Evolutionary conservation across 30 jellyfish, hydroid and myxozoan species (phyloP).

Genomic region (Mastigias papua): DNA sequence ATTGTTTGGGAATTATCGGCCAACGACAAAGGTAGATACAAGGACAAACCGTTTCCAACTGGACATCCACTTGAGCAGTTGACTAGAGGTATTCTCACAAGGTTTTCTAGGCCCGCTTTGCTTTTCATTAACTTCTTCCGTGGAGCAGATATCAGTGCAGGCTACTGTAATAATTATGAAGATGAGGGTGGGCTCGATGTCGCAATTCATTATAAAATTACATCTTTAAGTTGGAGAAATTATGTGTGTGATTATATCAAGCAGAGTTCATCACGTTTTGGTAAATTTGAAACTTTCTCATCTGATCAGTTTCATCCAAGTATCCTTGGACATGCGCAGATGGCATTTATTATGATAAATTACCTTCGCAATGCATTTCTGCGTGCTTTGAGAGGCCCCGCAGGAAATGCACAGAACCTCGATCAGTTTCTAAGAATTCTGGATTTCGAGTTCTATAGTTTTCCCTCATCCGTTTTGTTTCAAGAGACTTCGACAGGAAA

Average conservation of each 20-base stretch:
- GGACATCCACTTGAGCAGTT: conserved; percentile 97
- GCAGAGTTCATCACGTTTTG: conserved; percentile 56
- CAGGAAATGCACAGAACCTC: conserved; percentile 64
- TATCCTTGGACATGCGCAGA: conserved; percentile 96
- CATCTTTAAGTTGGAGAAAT: conserved; percentile 97
- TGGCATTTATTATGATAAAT: conserved; percentile 94
- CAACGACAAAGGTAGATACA: conserved; percentile 93
- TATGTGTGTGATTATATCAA: conserved; percentile 89
- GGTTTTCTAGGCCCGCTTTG: conserved; percentile 87
- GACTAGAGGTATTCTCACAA: conserved; percentile 73
- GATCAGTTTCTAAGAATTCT: conserved; percentile 65
- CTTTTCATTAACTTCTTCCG: conserved; percentile 85
- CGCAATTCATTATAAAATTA: conserved; percentile 85
- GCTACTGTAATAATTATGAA: conserved; percentile 86
- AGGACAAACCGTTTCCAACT: conserved; percentile 96
- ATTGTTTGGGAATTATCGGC: conserved; percentile 98
- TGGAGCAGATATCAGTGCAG: conserved; percentile 86
- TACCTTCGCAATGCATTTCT: conserved; percentile 84
- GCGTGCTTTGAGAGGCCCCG: conserved; percentile 84
- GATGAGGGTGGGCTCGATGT: conserved; percentile 96
- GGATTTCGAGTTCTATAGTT: conserved; percentile 47
- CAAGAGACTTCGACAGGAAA: conserved; percentile 78
- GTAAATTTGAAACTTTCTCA: conserved; percentile 51
- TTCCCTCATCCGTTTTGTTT: conserved; percentile 65
- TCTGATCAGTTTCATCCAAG: conserved; percentile 95